Evolutionary conservation across 92 coral and sea anemone species (phyloP).

Genomic region (Palythoa heliodiscus): DNA sequence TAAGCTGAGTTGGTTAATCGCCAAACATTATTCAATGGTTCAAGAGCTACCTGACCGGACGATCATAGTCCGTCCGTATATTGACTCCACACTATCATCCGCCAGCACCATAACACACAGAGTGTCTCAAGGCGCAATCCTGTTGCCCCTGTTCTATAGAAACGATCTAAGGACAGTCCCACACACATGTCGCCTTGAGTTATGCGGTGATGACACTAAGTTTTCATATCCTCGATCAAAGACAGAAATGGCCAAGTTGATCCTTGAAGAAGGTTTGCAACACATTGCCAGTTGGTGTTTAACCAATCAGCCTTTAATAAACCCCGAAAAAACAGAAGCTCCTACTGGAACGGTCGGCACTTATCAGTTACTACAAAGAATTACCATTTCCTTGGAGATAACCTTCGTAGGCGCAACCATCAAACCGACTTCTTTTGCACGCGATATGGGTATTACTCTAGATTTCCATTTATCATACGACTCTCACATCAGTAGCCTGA

Average conservation of each 20-base stretch:
- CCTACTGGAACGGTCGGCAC: conserved; percentile 18
- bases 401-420: neutral
- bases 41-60: neutral
- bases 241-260: too few relatives aligned
- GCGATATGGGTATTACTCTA: neutral
- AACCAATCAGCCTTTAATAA: conserved; percentile 31
- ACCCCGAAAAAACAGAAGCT: conserved; percentile 1
- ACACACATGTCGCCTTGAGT: neutral
- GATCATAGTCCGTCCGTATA: neutral
- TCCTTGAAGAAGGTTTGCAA: neutral
- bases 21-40: neutral
- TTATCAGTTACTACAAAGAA: neutral
- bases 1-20: neutral
- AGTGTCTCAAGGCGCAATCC: neutral
- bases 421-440: neutral
- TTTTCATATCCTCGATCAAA: too few relatives aligned
- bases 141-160: neutral
- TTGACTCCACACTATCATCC: neutral
- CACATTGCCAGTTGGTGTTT: conserved; percentile 1
- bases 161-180: neutral
- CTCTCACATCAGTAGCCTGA: neutral
- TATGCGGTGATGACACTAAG: neutral
- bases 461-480: neutral
- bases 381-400: neutral
- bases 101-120: neutral